Base-by-base conservation (phyloP, 2,888 invertebrate species). In the Mythimna lalbum region DNA sequence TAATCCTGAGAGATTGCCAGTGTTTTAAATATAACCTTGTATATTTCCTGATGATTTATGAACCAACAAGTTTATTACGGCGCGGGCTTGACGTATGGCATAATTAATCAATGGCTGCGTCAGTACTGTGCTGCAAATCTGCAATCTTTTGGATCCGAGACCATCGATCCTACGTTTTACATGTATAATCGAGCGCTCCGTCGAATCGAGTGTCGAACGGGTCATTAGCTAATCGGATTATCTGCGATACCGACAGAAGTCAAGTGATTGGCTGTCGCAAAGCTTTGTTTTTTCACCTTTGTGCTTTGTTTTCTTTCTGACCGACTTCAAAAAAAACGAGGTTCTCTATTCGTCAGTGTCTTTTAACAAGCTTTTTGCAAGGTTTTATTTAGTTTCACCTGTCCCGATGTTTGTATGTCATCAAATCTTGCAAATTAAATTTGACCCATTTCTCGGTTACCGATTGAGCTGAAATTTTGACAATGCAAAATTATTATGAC, bases 51-150 rank as follows among this genome's bases (percentile, higher is more conserved):
- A 43, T 72, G 63, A 83, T 82, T 86, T 86, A 83, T 86, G 82
- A 57, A 69, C 49, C 78, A 75, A 78, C 76, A 78, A 80, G 78
- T 82, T 85, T 81, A 85, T 80, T 85, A 86, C 71, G 66, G 62
- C 63, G 73, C 68, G 50, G 36, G 79, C 77, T 78, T 81, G 85
- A 84, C 75, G 76, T 81, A 80, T 84, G 60, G 77, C 77, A 70
- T 79, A 81, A 86, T 86, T 86, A 83, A 80, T 84, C 86, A 86
- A 74, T 73, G 62, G 70, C 59, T 31, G 55, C 53, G 67, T 56
- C 66, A 82, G 74, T 80, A 69, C 19, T 75, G 77, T 43, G 65
- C 75, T 57, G 31, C 27, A 27, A 27, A 27, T 27, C 27, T 27
- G 27, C 73, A 63, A 49, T 59, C 57, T 76, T 69, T 68, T 55